These are phyloP conservation scores for Melanotaenia parkinsoni DNA, from an alignment of 2,797 vertebrate genomes.

Conservation along the genomic window DNA sequence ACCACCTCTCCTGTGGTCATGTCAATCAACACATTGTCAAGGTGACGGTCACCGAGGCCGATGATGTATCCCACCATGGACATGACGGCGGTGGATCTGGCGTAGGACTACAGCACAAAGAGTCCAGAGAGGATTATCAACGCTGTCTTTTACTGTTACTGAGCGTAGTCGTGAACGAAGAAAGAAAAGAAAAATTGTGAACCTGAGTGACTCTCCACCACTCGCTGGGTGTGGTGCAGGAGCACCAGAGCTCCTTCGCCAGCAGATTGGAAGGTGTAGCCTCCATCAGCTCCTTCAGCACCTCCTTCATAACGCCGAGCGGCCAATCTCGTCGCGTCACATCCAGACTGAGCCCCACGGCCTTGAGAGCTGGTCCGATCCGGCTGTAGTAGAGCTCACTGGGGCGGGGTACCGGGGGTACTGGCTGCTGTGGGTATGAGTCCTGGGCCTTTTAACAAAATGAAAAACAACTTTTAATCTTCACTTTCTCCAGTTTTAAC, in stretches of 20 bases:
- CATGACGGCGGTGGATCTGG: conserved; percentile 98
- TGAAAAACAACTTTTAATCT: too few species aligned
- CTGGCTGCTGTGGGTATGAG: conserved; percentile 91
- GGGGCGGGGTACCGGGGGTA: conserved; percentile 94
- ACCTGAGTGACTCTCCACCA: conserved; percentile 99
- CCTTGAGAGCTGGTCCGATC: conserved; percentile 94
- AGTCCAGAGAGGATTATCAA: neutral
- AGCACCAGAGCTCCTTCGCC: conserved; percentile 99
- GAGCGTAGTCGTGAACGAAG: too few species aligned
- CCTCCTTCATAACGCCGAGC: conserved; percentile 94
- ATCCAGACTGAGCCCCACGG: conserved; percentile 92
- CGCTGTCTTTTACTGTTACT: neutral
- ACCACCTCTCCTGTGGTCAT: conserved; percentile 99
- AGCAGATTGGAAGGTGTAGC: conserved; percentile 95
- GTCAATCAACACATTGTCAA: conserved; percentile 99
- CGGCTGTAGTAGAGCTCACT: conserved; percentile 99
- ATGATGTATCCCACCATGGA: conserved; percentile 99
- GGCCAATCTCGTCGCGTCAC: conserved; percentile 97
- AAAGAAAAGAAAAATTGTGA: neutral
- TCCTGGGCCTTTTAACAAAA: conserved; percentile 84
- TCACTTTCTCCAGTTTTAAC: too few species aligned
- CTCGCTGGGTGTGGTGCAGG: conserved; percentile 94
- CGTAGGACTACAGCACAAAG: conserved; percentile 86
- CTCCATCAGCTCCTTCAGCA: conserved; percentile 96
- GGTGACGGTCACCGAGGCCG: conserved; percentile 96